Conservation (phyloP, 2,113 vertebrate genomes). For the Ceuthmochares aereus region DNA sequence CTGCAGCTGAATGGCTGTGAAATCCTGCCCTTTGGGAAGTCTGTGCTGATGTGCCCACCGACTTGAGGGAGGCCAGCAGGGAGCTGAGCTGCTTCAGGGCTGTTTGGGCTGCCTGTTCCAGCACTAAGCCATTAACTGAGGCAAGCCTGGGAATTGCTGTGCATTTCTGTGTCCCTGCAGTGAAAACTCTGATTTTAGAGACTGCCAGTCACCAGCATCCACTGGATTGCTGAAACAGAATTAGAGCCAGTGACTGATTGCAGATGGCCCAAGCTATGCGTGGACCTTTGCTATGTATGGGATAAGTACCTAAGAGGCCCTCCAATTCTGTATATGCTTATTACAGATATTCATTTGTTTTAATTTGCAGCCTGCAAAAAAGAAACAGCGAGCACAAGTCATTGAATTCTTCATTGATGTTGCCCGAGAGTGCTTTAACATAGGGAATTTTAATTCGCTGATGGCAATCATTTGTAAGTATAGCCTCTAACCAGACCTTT, state of each 20-base stretch:
- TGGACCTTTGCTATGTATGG: background rate
- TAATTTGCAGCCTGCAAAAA: conserved; percentile 88
- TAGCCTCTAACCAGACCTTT: background rate
- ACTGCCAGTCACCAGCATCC: background rate
- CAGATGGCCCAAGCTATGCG: background rate
- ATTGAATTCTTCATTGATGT: conserved; percentile 95
- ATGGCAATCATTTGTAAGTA: conserved; percentile 97
- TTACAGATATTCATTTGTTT: background rate
- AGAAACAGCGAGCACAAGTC: conserved; percentile 91
- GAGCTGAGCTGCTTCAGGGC: background rate
- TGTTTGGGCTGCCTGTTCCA: background rate
- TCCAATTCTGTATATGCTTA: background rate
- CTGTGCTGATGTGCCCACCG: background rate
- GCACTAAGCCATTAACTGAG: background rate
- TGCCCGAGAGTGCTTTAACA: conserved; percentile 95
- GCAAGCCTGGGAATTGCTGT: background rate
- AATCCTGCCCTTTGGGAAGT: background rate
- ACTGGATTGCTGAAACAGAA: background rate
- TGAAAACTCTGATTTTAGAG: background rate
- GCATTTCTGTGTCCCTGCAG: background rate
- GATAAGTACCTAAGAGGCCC: background rate
- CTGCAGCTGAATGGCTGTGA: background rate
- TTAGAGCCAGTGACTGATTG: background rate
- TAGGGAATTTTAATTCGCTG: conserved; percentile 95
- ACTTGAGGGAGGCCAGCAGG: background rate